phyloP scores from a whole-genome alignment of 2,888 invertebrate species.

The Tenthredo distinguenda region DNA sequence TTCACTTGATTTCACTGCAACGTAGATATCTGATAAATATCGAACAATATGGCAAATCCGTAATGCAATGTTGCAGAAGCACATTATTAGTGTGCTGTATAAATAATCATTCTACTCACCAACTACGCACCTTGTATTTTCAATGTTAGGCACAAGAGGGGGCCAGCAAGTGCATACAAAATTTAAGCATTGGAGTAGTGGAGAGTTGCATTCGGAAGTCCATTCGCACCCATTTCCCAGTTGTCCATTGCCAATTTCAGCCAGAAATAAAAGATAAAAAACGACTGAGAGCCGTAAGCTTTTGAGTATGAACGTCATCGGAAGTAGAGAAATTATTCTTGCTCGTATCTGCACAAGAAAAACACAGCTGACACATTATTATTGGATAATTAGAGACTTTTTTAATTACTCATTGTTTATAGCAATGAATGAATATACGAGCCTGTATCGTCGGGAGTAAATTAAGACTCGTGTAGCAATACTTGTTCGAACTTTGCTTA shows the following conservation, averaged over 20 bases:
- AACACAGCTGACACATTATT: background rate
- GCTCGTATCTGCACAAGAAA: background rate
- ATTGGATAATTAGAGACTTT: background rate
- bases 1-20: background rate
- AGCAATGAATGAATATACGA: background rate
- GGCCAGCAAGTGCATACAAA: constrained; percentile 2
- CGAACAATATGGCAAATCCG: background rate
- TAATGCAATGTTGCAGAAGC: background rate
- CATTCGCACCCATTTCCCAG: background rate
- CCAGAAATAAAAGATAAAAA: background rate
- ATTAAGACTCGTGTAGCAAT: background rate
- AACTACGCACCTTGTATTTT: background rate
- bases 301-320: background rate
- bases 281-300: background rate
- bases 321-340: background rate
- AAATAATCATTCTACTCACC: background rate
- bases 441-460: background rate
- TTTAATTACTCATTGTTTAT: background rate
- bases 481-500: background rate
- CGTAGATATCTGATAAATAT: background rate
- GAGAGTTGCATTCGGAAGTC: background rate
- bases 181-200: background rate
- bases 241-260: background rate
- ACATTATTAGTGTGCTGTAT: background rate
- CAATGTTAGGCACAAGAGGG: background rate